Evolutionary conservation across 2,113 vertebrate genomes (phyloP).

Genomic region (Ornithorhynchus anatinus): DNA sequence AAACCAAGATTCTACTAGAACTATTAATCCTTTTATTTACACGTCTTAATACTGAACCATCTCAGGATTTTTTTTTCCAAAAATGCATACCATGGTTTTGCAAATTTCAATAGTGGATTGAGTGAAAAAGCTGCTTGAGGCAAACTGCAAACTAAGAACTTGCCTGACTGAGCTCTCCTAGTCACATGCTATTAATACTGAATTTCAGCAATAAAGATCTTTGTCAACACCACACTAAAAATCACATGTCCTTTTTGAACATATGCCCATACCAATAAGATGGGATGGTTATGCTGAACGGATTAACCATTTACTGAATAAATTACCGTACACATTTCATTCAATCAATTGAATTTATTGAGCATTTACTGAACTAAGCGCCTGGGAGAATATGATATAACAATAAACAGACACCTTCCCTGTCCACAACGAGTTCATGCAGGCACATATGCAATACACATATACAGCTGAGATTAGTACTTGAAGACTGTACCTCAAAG

Average conservation of each 20-base stretch:
- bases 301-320: not conserved
- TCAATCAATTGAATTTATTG: not conserved
- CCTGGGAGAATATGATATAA: too few relatives aligned
- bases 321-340: not conserved
- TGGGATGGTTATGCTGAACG: not conserved
- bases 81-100: not conserved
- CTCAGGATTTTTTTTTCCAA: not conserved
- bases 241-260: not conserved
- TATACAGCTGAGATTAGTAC: too few relatives aligned
- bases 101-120: not conserved
- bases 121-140: not conserved
- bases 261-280: not conserved
- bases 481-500: too few relatives aligned
- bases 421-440: too few relatives aligned
- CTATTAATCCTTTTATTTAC: too few relatives aligned
- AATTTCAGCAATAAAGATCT: not conserved
- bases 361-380: too few relatives aligned
- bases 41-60: too few relatives aligned
- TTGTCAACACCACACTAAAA: not conserved
- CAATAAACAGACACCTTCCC: too few relatives aligned
- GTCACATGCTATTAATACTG: not conserved
- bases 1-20: too few relatives aligned
- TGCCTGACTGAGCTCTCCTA: not conserved
- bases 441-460: too few relatives aligned
- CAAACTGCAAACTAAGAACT: not conserved